phyloP scores from a whole-genome alignment of 1,140 invertebrate species.

The Drosophila ironensis region DNA sequence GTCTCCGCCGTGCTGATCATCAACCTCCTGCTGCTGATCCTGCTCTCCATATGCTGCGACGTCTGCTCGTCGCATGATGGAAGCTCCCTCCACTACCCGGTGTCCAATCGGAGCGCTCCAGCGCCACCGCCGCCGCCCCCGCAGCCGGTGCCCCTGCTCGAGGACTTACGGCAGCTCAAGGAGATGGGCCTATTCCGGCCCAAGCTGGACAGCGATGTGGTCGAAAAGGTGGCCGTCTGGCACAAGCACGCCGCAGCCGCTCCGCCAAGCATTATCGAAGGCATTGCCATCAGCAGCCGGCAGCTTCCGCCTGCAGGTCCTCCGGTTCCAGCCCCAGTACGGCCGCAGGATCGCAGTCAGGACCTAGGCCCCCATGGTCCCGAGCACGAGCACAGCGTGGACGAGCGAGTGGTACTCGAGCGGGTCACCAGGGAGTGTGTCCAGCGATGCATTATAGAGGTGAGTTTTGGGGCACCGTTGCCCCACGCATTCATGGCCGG shows the following conservation, averaged over 20 bases:
- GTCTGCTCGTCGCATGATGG: slow-evolving; percentile 51
- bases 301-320: background rate
- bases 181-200: slow-evolving; percentile 30
- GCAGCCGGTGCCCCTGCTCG: slow-evolving; percentile 2
- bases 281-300: slow-evolving; percentile 50
- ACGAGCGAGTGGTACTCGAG: slow-evolving; percentile 52
- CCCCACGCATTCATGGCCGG: too few relatives aligned
- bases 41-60: slow-evolving; percentile 64
- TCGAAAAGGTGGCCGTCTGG: slow-evolving; percentile 68
- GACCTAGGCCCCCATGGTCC: background rate
- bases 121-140: too few relatives aligned
- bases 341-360: background rate
- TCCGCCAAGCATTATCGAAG: slow-evolving; percentile 51
- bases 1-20: slow-evolving; percentile 50
- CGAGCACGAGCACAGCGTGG: slow-evolving; percentile 12
- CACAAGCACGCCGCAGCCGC: slow-evolving; percentile 59
- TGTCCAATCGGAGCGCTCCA: too few relatives aligned
- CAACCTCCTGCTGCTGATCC: slow-evolving; percentile 49
- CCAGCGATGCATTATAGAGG: slow-evolving; percentile 69
- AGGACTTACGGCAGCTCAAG: slow-evolving; percentile 21
- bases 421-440: slow-evolving; percentile 65
- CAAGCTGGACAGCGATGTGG: slow-evolving; percentile 63
- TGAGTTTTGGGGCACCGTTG: too few relatives aligned
- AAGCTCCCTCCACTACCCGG: slow-evolving; percentile 10
- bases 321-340: background rate